Percentiles rank a stretch among this genome's conserved stretches.
phyloP scores from a whole-genome alignment of 2,797 vertebrate species.

The Halcyon badia region DNA sequence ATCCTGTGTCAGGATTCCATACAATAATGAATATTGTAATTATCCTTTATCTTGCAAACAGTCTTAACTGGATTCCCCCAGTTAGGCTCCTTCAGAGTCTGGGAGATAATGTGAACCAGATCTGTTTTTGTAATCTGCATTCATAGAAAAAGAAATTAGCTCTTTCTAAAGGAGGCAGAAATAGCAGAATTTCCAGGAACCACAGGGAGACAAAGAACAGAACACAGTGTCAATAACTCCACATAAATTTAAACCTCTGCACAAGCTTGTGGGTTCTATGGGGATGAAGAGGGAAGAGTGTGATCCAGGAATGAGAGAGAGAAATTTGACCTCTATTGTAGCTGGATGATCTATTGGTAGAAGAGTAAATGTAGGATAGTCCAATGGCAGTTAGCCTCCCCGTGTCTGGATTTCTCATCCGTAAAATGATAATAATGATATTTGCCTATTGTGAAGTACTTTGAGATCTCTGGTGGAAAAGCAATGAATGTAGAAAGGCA shows the following conservation, averaged over 20 bases:
- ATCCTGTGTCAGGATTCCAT: background rate
- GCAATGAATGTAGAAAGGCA: background rate
- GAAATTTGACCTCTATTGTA: background rate
- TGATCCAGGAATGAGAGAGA: background rate
- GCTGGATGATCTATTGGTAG: background rate
- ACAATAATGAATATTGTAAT: conserved; percentile 15
- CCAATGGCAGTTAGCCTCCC: background rate
- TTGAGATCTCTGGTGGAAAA: background rate
- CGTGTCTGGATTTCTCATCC: background rate
- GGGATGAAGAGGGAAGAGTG: background rate
- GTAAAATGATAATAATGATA: background rate
- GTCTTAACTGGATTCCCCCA: conserved; percentile 14
- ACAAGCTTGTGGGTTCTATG: conserved; percentile 5
- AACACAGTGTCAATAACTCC: conserved; percentile 49
- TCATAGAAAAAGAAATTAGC: conserved; percentile 48
- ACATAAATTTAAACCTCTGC: conserved; percentile 48
- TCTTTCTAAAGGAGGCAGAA: conserved; percentile 37
- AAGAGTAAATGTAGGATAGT: background rate
- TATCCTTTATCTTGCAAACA: background rate
- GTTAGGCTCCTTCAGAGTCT: background rate
- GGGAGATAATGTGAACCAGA: conserved; percentile 28
- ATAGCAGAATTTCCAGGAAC: conserved; percentile 51
- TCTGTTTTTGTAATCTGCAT: conserved; percentile 51
- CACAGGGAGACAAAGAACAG: conserved; percentile 42
- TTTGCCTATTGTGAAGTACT: background rate